Evolutionary conservation across 2,113 vertebrate genomes (phyloP).

Genomic region (Centrocercus urophasianus): DNA sequence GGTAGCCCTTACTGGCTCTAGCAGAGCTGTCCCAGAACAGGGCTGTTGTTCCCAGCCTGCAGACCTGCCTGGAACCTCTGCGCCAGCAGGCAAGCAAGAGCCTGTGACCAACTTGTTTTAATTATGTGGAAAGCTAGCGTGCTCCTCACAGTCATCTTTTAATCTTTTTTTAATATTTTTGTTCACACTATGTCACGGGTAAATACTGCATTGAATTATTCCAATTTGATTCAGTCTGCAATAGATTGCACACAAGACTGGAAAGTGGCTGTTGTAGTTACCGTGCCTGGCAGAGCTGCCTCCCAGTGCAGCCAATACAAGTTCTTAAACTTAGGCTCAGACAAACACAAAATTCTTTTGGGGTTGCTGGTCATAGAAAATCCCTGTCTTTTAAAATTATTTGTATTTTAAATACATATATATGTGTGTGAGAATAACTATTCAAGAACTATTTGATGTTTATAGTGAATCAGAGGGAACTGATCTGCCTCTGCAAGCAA

Average conservation of each 20-base stretch:
- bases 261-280: not conserved
- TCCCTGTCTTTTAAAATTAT: not conserved
- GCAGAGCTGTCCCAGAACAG: not conserved
- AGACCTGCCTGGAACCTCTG: not conserved
- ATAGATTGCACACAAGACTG: rapidly evolving
- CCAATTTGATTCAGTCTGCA: not conserved
- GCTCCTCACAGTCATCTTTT: not conserved
- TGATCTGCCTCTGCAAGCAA: not conserved
- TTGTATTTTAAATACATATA: too few species aligned
- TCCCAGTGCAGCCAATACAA: not conserved
- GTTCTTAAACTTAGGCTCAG: not conserved
- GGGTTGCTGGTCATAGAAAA: not conserved
- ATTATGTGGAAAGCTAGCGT: not conserved
- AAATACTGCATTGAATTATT: slow-evolving; percentile 4
- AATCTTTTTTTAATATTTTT: slow-evolving; percentile 48
- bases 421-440: too few species aligned
- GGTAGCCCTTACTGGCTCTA: not conserved
- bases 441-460: not conserved
- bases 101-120: slow-evolving; percentile 48
- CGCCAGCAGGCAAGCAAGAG: slow-evolving; percentile 16
- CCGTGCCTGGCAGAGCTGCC: not conserved
- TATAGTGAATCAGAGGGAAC: not conserved
- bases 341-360: not conserved
- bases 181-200: slow-evolving; percentile 52
- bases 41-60: not conserved